Evolutionary conservation across 2,113 vertebrate genomes (phyloP), one percentile per base, ranked within the genome.

Genomic region (Caretta caretta): DNA sequence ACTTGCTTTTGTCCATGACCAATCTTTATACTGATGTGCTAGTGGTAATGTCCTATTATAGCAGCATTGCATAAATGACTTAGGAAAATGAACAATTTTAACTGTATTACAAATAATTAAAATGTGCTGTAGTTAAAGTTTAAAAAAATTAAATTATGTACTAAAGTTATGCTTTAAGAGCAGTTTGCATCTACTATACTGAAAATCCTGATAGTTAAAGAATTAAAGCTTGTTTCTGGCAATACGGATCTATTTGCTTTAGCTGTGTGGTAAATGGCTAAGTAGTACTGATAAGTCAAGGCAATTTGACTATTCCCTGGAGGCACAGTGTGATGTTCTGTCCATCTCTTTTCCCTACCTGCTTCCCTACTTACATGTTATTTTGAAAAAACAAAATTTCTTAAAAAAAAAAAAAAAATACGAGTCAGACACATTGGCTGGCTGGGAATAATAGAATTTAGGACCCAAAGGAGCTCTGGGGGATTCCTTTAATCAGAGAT

Each of bases 261-360:
- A 92, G 87, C 82, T 87, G 83, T 38, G 90, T 88, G 88, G 92
- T 85, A 92, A 93, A 78, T 1, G 19, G 50, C 31, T 86, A 79
- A 80, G 57, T 51, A 57, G 7, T 59, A 2, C 49, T 92, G 91
- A 92, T 87, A 97, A 93, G 96, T 95, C 91, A 86, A 94, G 88
- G 83, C 16, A 4, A 92, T 57, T 38, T 89, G 87, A 88, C 76
- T 50, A 83, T 51, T 89, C 90, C 87, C 91, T 35, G 79, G 86
- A 90, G 96, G 90, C 46, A 82, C 83, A 92, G 75, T 9, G 59
- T 95, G 88, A 90, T 91, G 96, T 94, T 96, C 88, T 22, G 86
- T 80, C 54, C 93, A 95, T 53, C 91, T 97, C 91, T 92, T 92
- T 84, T 85, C 57, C 81, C 46, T 42, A 27, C 12, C 27, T 50